phyloP scores from a whole-genome alignment of 1,140 invertebrate genomes.

The Alviniconcha marisindica region DNA sequence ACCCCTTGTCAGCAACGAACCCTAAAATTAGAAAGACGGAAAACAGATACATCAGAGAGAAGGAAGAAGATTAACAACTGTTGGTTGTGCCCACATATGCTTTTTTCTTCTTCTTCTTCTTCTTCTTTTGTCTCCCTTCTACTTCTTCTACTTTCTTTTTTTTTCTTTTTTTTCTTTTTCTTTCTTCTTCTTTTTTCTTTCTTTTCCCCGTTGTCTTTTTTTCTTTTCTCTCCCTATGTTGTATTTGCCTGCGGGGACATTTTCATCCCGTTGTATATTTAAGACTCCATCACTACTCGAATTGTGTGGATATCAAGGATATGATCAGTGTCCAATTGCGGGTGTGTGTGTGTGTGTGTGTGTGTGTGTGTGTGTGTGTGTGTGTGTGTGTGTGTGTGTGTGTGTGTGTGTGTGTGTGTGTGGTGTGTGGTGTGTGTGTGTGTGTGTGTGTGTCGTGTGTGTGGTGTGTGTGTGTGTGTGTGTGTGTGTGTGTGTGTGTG shows the following conservation, averaged over 20 bases:
- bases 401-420: constrained; percentile 20
- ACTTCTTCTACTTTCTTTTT: too few relatives aligned
- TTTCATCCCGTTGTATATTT: too few relatives aligned
- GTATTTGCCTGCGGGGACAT: too few relatives aligned
- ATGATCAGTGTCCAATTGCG: too few relatives aligned
- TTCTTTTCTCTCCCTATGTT: not conserved
- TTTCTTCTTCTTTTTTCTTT: not conserved
- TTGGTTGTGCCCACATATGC: too few relatives aligned
- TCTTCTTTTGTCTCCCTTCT: too few relatives aligned
- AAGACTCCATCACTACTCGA: not conserved
- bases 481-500: not conserved
- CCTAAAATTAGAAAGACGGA: too few relatives aligned
- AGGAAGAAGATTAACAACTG: too few relatives aligned
- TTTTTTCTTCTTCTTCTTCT: too few relatives aligned
- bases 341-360: constrained; percentile 10
- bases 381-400: not conserved
- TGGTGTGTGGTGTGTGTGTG: constrained; percentile 1
- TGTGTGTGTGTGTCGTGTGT: constrained; percentile 15
- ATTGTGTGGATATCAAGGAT: not conserved
- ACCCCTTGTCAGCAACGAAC: too few relatives aligned
- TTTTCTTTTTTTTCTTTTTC: not conserved
- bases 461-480: not conserved
- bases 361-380: constrained; percentile 8
- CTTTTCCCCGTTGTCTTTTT: not conserved
- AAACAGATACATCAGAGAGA: too few relatives aligned